A percentile compares a stretch with the other conserved stretches of the same genome.
These are phyloP conservation scores for Tenthredo amoena DNA, from an alignment of 2,888 invertebrate genomes.

Conservation along the genomic window DNA sequence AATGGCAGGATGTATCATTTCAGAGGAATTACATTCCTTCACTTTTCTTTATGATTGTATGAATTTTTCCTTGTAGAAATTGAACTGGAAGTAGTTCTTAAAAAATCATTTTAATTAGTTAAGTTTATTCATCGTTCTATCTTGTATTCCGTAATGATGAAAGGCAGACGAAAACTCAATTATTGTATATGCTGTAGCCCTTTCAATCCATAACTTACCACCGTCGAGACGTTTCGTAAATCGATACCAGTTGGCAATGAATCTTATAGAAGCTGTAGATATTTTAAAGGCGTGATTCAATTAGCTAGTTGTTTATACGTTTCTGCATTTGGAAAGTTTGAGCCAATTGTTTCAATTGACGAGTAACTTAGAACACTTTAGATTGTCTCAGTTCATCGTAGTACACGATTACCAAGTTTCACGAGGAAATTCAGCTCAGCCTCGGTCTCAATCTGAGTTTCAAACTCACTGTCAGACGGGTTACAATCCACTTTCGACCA, in stretches of 20 bases:
- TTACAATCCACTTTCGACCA: conserved; percentile 20
- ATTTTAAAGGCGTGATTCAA: background rate
- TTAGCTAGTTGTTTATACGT: conserved; percentile 13
- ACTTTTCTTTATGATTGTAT: background rate
- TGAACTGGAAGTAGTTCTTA: background rate
- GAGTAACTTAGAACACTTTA: background rate
- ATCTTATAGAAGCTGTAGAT: conserved; percentile 2
- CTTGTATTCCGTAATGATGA: background rate
- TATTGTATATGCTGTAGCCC: background rate
- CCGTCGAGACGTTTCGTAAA: background rate
- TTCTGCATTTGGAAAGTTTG: conserved; percentile 17
- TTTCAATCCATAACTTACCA: background rate
- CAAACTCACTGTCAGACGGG: conserved; percentile 12
- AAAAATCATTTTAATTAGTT: background rate
- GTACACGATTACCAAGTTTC: conserved; percentile 38
- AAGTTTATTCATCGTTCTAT: background rate
- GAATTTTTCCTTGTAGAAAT: background rate
- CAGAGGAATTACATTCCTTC: background rate
- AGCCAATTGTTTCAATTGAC: conserved; percentile 30
- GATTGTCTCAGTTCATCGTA: conserved; percentile 17
- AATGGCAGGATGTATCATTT: conserved; percentile 11
- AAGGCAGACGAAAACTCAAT: background rate
- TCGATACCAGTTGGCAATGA: conserved; percentile 1
- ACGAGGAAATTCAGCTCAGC: conserved; percentile 10
- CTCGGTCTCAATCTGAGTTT: conserved; percentile 13